These are phyloP conservation scores for Eupithecia tripunctaria DNA, from an alignment of 2,888 invertebrate genomes.

Conservation along the genomic window DNA sequence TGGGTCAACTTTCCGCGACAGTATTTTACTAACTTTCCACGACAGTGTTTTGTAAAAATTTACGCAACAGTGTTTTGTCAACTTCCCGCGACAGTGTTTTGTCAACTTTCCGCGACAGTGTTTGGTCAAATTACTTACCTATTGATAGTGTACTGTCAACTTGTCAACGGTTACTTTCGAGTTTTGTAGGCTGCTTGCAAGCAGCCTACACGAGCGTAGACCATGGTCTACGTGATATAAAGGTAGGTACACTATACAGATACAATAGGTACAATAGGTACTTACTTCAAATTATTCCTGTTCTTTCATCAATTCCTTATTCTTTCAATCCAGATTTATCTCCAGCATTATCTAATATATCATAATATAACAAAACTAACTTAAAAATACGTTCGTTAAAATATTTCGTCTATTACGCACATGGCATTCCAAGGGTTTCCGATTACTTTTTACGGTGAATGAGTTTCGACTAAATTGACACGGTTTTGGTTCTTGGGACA, in stretches of 20 bases:
- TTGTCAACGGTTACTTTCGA: background rate
- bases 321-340: background rate
- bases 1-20: too few relatives aligned
- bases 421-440: slow-evolving; percentile 61
- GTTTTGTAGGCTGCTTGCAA: too few relatives aligned
- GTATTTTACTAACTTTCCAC: too few relatives aligned
- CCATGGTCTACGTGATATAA: background rate
- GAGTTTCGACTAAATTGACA: slow-evolving; percentile 55
- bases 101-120: too few relatives aligned
- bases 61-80: too few relatives aligned
- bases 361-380: background rate
- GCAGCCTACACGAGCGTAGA: too few relatives aligned
- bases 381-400: slow-evolving; percentile 67
- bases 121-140: too few relatives aligned
- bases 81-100: too few relatives aligned
- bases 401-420: slow-evolving; percentile 71
- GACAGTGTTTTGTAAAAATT: too few relatives aligned
- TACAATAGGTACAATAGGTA: too few relatives aligned
- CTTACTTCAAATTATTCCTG: background rate
- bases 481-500: background rate
- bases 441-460: slow-evolving; percentile 60
- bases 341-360: background rate
- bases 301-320: background rate
- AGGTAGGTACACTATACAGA: too few relatives aligned
- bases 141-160: too few relatives aligned